Conservation (phyloP, 2,888 invertebrate genomes). For the Machimus rusticus region DNA sequence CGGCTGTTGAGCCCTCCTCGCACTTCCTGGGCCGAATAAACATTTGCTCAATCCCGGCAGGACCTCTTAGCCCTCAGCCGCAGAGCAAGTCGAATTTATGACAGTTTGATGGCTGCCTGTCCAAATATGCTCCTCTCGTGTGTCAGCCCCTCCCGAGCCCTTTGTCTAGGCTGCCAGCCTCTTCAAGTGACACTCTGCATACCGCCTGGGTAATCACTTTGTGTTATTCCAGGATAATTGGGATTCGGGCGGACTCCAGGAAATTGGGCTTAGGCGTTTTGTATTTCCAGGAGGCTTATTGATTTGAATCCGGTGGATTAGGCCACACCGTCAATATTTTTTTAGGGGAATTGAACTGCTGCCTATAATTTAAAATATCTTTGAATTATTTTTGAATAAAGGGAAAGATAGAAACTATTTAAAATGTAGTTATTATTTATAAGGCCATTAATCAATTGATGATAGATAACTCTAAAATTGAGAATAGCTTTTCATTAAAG, state of each 20-base stretch:
- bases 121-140: slow-evolving; percentile 49
- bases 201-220: slow-evolving; percentile 7
- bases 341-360: background rate
- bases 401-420: too few relatives aligned
- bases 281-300: background rate
- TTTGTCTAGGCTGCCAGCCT: slow-evolving; percentile 1
- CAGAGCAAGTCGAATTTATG: slow-evolving; percentile 65
- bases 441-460: too few relatives aligned
- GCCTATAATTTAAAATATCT: background rate
- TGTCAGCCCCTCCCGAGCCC: slow-evolving; percentile 2
- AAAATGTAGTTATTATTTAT: too few relatives aligned
- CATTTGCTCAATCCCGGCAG: slow-evolving; percentile 47
- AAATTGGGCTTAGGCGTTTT: slow-evolving; percentile 1
- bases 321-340: background rate
- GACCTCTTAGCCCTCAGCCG: slow-evolving; percentile 49
- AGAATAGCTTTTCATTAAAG: too few relatives aligned
- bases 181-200: slow-evolving; percentile 32
- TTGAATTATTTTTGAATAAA: too few relatives aligned
- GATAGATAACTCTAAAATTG: too few relatives aligned
- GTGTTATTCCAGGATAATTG: slow-evolving; percentile 41
- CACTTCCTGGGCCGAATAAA: slow-evolving; percentile 40
- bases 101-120: slow-evolving; percentile 61
- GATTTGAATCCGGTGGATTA: background rate
- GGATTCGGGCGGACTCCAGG: background rate
- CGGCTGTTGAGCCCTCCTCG: slow-evolving; percentile 26